Conservation (phyloP, 2,797 vertebrate genomes). For the Moxostoma hubbsi region DNA sequence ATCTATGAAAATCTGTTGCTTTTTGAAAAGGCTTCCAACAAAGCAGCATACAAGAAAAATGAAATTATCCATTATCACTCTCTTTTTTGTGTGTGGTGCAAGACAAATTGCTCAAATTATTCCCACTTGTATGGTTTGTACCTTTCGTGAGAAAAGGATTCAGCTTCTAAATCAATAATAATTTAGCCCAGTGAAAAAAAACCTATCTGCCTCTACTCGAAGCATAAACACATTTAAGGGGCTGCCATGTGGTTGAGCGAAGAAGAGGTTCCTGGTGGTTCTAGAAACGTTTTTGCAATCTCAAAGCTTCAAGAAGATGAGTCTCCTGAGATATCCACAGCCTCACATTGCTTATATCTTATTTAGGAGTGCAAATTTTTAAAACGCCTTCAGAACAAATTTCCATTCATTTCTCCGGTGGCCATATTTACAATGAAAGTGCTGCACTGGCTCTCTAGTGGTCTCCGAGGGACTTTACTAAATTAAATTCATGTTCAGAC, state of each 20-base stretch:
- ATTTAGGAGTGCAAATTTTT: slow-evolving; percentile 35
- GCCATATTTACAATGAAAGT: slow-evolving; percentile 34
- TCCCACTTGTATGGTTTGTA: slow-evolving; percentile 9
- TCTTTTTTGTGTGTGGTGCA: neutral
- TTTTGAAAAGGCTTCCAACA: slow-evolving; percentile 5
- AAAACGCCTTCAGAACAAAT: slow-evolving; percentile 39
- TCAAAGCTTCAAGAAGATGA: slow-evolving; percentile 36
- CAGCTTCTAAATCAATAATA: slow-evolving; percentile 34
- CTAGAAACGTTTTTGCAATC: slow-evolving; percentile 22
- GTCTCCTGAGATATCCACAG: slow-evolving; percentile 43
- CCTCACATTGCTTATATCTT: slow-evolving; percentile 36
- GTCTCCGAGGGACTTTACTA: slow-evolving; percentile 9
- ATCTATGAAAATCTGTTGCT: slow-evolving; percentile 1
- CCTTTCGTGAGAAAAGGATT: slow-evolving; percentile 25
- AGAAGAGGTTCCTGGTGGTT: slow-evolving; percentile 3
- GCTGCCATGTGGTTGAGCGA: neutral
- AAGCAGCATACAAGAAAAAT: slow-evolving; percentile 1
- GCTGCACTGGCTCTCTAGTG: slow-evolving; percentile 7
- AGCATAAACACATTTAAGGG: neutral
- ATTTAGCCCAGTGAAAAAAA: slow-evolving; percentile 23
- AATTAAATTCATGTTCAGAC: slow-evolving; percentile 17
- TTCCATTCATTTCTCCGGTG: slow-evolving; percentile 36
- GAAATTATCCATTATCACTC: neutral
- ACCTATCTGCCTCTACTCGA: slow-evolving; percentile 2
- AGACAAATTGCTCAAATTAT: slow-evolving; percentile 23